Conservation (phyloP, 2,888 invertebrate genomes). For the Hofmannophila pseudospretella region DNA sequence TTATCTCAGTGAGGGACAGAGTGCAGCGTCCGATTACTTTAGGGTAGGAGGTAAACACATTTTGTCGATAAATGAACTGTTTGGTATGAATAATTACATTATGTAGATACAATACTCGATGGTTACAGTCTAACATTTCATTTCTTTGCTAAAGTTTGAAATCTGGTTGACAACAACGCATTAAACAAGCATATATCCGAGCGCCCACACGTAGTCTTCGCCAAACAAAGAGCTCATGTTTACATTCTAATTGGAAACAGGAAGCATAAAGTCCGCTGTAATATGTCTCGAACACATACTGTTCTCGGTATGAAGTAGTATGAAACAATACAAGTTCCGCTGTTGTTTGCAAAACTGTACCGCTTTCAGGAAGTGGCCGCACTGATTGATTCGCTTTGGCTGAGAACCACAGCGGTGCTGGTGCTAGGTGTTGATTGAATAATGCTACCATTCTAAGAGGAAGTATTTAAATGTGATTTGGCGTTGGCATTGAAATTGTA, state of each 20-base stretch:
- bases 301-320: slow-evolving; percentile 72
- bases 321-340: slow-evolving; percentile 74
- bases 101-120: too few species aligned
- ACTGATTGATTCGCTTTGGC: slow-evolving; percentile 28
- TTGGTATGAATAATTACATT: too few species aligned
- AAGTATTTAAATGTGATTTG: slow-evolving; percentile 22
- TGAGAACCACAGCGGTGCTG: slow-evolving; percentile 28
- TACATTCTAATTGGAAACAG: slow-evolving; percentile 72
- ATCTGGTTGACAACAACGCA: not conserved
- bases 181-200: slow-evolving; percentile 1
- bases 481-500: slow-evolving; percentile 28
- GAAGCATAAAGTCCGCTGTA: slow-evolving; percentile 64
- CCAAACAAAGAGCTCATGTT: slow-evolving; percentile 55
- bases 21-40: slow-evolving; percentile 75
- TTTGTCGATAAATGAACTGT: slow-evolving; percentile 38
- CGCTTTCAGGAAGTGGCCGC: slow-evolving; percentile 64
- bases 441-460: slow-evolving; percentile 27
- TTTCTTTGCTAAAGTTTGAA: not conserved
- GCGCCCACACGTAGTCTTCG: slow-evolving; percentile 10
- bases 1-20: slow-evolving; percentile 74
- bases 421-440: slow-evolving; percentile 16
- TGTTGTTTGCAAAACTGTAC: slow-evolving; percentile 66
- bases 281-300: slow-evolving; percentile 59
- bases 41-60: slow-evolving; percentile 34
- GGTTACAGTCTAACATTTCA: too few species aligned